Evolutionary conservation across 1,140 invertebrate genomes (phyloP), one percentile per base, ranked within the genome.

Genomic region (Ganaspis sp.): DNA sequence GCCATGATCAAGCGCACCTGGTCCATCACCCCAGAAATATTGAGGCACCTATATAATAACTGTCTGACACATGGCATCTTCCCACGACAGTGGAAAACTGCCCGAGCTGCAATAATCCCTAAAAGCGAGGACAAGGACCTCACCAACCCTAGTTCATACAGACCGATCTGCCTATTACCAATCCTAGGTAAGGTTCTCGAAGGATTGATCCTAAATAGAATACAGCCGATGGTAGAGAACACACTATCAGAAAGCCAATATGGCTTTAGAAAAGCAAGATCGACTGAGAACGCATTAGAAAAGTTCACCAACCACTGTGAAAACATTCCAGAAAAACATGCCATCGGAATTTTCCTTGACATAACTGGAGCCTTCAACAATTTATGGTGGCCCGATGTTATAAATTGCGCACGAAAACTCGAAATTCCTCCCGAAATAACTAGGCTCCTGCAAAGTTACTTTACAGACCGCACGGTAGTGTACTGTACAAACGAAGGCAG

Each of bases 311-410:
- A n/a, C 83, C 83, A 9, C 69, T 87, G 0, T 9, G 19, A 23
- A 0, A 9, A 42, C 2, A 34, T 34, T 2, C 2, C 2, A 1
- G 58, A 81, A 6, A 87, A 85, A 26, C 87, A 90, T 53, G 82
- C 82, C 0, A 72, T 88, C 17, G 81, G 75, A 0, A 78, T 90
- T 0, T 77, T 88, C 8, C 64, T 92, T 4, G 91, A 92, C 70
- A 91, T 92, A n/a, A 85, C 86, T 6, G 91, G 91, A 0, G 91
- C 91, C 0, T 92, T 92, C 70, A 87, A 91, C 70, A 86, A 86
- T n/a, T 83, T 85, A 0, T 87, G 88, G 86, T 92, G 89, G 89
- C 86, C 87, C 0, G 81, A 79, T 71, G 80, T 91, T 0, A 45
- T 91, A 0, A 0, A 79, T 0, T 84, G 84, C 34, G 70, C 87